phyloP scores from a whole-genome alignment of 2,113 vertebrate genomes.

The Macrotus californicus region DNA sequence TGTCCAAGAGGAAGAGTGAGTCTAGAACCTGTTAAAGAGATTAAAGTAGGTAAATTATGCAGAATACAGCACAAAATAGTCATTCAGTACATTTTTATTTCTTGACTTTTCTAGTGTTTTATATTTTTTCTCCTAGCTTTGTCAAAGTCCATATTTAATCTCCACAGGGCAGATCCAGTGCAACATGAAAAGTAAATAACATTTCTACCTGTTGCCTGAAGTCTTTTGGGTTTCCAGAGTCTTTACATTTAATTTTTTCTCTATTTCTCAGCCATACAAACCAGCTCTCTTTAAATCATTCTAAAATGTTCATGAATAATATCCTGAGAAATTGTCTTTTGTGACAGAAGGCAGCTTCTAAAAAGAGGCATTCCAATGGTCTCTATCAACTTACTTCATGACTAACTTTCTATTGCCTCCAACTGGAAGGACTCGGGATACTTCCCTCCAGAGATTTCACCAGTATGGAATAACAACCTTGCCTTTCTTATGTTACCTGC shows the following conservation, averaged over 20 bases:
- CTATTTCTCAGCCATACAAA: background rate
- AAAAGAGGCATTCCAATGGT: background rate
- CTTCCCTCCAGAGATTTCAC: background rate
- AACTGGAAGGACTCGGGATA: background rate
- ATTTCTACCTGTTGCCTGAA: background rate
- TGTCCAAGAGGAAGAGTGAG: background rate
- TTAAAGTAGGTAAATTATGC: background rate
- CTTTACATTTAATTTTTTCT: background rate
- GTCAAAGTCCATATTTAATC: background rate
- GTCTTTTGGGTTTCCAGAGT: background rate
- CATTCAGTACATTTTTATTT: background rate
- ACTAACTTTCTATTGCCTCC: background rate
- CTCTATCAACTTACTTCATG: background rate
- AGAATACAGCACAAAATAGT: background rate
- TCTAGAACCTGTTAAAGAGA: background rate
- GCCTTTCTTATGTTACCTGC: background rate
- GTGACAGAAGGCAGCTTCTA: background rate
- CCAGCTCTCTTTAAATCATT: conserved; percentile 26
- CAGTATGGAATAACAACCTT: background rate
- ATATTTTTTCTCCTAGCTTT: conserved; percentile 2
- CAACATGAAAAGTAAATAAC: background rate
- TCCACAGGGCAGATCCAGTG: background rate
- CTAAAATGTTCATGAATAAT: conserved; percentile 38
- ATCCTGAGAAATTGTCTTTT: background rate
- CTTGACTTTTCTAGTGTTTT: background rate